Percentiles rank a stretch among this genome's conserved stretches.
Evolutionary conservation across 2,113 vertebrate species (phyloP).

Genomic region (Ciconia stormi): DNA sequence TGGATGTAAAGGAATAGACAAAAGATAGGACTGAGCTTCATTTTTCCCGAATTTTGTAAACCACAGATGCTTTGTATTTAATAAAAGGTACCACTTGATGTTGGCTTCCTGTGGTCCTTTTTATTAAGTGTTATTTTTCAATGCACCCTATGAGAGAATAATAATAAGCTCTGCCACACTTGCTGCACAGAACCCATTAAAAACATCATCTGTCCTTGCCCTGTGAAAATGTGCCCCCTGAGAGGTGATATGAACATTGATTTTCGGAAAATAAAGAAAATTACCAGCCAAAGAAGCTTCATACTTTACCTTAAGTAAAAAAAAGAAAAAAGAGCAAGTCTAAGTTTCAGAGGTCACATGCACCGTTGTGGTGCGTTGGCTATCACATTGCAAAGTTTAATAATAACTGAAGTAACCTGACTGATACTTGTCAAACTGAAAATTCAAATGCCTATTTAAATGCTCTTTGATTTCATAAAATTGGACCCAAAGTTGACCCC

Average conservation of each 20-base stretch:
- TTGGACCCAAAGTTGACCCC: background rate
- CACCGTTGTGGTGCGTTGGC: background rate
- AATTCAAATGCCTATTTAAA: background rate
- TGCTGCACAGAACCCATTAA: conserved; percentile 38
- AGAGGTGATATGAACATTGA: background rate
- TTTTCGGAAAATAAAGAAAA: conserved; percentile 30
- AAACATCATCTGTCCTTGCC: conserved; percentile 16
- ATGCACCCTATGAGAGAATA: background rate
- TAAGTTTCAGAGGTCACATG: background rate
- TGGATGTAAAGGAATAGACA: background rate
- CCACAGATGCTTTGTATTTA: background rate
- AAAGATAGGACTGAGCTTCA: background rate
- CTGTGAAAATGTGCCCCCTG: background rate
- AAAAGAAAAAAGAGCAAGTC: background rate
- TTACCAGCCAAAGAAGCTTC: background rate
- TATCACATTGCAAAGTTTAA: background rate
- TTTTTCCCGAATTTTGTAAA: background rate
- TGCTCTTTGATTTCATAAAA: background rate
- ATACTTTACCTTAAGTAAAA: background rate
- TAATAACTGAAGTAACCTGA: background rate
- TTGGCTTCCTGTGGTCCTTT: conserved; percentile 38
- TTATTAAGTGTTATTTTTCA: conserved; percentile 58
- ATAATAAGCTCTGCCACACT: conserved; percentile 44
- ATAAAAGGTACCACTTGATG: conserved; percentile 10
- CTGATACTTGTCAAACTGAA: background rate